Base-by-base conservation (phyloP, 2,888 invertebrate species). In the Drosophila mulleri region DNA sequence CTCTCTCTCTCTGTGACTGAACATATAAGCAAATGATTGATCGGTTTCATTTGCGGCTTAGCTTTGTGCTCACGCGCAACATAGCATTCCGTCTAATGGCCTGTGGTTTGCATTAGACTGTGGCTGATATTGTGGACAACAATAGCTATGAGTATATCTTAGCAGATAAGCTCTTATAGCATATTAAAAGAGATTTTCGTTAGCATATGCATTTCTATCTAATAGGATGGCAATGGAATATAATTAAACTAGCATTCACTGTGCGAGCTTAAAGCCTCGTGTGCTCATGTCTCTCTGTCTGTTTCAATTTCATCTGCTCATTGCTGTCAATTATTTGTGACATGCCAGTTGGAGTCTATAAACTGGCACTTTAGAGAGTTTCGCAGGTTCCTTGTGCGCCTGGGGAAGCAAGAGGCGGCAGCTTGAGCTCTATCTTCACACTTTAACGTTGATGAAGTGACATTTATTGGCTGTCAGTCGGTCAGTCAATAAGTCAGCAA, bases 291-390 rank as follows among this genome's bases (percentile, higher is more conserved):
- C 54, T 61, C 26, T 42, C 70, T 78, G 82, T 70, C 75, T 81
- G 71, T 68, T 73, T 80, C 82, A 74, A 82, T 80, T 73, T 73
- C 82, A 78, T 75, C 80, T 74, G 69, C 77, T 74, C 79, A 79
- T 74, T 77, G 72, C 70, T 86, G 86, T 88, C 86, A 86, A 86
- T 86, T 86, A 86, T 86, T 77, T 79, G 74, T 80, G 84, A 88
- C 82, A 80, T 56, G 71, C 59, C 75, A 72, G 78, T 72, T 82
- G 71, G 85, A 83, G 79, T 77, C 74, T 82, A 82, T 85, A 85
- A 81, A 72, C 88, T 81, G 85, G 67, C 88, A 85, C 81, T 82
- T 87, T 68, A 59, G 74, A 69, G 72, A 76, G 56, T 48, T 57
- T 57, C 26, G 61, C 53, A 56, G 63, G 58, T 29, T 62, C 39